Percentiles rank a stretch among this genome's conserved stretches.
phyloP scores from a whole-genome alignment of 2,797 vertebrate genomes.

The Rhincodon typus region DNA sequence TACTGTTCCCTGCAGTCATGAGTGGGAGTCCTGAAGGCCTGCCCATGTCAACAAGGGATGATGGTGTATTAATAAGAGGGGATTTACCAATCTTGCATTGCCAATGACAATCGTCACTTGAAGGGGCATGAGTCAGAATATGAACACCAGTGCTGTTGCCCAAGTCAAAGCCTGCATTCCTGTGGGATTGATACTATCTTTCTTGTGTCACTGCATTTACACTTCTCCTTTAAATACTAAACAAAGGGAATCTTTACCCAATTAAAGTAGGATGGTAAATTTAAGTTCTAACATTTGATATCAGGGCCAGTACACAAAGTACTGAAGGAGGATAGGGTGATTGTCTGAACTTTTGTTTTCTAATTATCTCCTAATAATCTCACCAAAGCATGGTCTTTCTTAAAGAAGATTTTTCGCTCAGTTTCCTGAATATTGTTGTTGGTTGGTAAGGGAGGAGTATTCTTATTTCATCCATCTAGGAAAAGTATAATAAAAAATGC shows the following conservation, averaged over 20 bases:
- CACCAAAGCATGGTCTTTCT: not conserved
- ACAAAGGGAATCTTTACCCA: not conserved
- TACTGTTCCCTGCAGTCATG: no score
- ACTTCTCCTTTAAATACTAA: not conserved
- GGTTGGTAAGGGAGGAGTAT: not conserved
- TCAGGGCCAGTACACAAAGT: not conserved
- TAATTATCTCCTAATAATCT: not conserved
- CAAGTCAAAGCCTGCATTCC: not conserved
- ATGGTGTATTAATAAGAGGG: not conserved
- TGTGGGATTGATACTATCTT: not conserved
- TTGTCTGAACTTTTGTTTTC: not conserved
- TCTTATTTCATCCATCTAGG: not conserved
- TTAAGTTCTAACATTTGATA: not conserved
- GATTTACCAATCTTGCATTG: not conserved
- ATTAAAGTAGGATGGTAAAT: not conserved
- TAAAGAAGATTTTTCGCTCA: not conserved
- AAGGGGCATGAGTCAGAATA: not conserved
- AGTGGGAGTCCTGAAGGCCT: no score
- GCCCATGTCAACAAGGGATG: not conserved
- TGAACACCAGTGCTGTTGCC: not conserved
- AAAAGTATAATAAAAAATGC: not conserved
- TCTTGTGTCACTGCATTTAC: not conserved
- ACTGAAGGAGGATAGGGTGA: not conserved
- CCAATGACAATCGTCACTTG: not conserved
- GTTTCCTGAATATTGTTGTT: not conserved